Conservation (phyloP, 2,797 vertebrate genomes). For the Zenarchopterus dispar region DNA sequence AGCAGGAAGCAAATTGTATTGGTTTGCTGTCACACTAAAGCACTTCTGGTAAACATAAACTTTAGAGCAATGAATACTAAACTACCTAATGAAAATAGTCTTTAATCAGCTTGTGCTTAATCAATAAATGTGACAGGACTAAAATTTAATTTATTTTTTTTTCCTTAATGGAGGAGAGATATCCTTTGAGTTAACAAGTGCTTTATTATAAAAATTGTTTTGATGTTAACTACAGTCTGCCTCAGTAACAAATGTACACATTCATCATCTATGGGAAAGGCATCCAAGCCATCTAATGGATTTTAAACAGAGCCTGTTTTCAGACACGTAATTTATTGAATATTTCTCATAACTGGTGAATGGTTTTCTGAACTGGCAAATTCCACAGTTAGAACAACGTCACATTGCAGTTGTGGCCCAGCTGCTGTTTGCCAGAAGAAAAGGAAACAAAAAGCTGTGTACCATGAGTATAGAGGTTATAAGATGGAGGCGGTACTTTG, state of each 20-base stretch:
- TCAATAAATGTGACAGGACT: too few species aligned
- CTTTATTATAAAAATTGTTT: too few species aligned
- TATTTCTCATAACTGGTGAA: neutral
- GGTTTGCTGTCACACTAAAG: too few species aligned
- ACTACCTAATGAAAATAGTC: too few species aligned
- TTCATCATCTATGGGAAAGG: too few species aligned
- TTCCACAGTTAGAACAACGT: constrained; percentile 5
- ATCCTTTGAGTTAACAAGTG: too few species aligned
- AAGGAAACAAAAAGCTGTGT: constrained; percentile 24
- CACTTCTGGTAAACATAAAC: too few species aligned
- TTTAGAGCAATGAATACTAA: too few species aligned
- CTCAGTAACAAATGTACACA: too few species aligned
- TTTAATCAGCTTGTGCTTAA: too few species aligned
- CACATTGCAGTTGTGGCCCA: constrained; percentile 1
- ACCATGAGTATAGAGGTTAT: constrained; percentile 21
- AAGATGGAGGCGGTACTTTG: constrained; percentile 35
- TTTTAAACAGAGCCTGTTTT: neutral
- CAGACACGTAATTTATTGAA: constrained; percentile 5
- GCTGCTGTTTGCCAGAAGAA: constrained; percentile 18
- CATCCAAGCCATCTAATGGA: neutral
- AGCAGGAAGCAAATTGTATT: too few species aligned
- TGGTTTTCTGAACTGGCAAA: constrained; percentile 10
- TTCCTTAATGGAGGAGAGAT: neutral
- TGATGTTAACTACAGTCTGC: too few species aligned
- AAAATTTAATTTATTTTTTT: neutral